Base-by-base conservation (phyloP, 2,888 invertebrate species). In the Colostygia pectinataria region DNA sequence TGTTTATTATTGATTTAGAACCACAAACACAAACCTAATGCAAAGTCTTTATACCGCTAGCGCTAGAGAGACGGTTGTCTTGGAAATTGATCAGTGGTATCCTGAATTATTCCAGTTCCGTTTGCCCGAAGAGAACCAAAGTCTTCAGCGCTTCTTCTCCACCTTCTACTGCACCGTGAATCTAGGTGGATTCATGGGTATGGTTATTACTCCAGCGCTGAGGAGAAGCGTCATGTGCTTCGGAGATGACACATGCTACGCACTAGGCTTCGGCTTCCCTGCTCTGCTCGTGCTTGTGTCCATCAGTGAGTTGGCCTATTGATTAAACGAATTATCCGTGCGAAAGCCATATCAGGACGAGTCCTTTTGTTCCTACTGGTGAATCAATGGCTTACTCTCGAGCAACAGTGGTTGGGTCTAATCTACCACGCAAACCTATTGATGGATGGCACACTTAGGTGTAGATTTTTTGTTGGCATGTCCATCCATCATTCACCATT, bases 161-260 rank as follows among this genome's bases (percentile, higher is more conserved):
- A 91, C 95, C 1, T 97, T 96, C 83, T 97, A 97, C 76, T 95
- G 96, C 75, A 92, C 94, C 15, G 96, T 96, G 63, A 97, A 97
- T 76, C 73, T 93, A 4, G 93, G 93, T 1, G 92, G 93, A 1
- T 91, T 93, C 53, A 87, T 92, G 67, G 93, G 93, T 0, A 92
- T 92, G 92, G 83, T 95, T 41, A 66, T 95, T 3, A 95, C 95
- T 0, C 96, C 97, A 0, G 91, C 94, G 15, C 82, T 96, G 29
- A 90, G 95, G 67, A 91, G 93, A 58, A 91, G 92, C 56, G 80
- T 94, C 33, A 87, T 91, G 66, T 94, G 94, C 68, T 93, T 94
- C 65, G 93, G 92, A 0, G 92, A 93, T 65, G 94, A 92, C 68
- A 93, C 92, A 9, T 96, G 94, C 68, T 96, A 92, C 75, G 93